Evolutionary conservation across 2,113 vertebrate species (phyloP), one percentile per base, ranked within the genome.

Genomic region (Seriola dumerili): DNA sequence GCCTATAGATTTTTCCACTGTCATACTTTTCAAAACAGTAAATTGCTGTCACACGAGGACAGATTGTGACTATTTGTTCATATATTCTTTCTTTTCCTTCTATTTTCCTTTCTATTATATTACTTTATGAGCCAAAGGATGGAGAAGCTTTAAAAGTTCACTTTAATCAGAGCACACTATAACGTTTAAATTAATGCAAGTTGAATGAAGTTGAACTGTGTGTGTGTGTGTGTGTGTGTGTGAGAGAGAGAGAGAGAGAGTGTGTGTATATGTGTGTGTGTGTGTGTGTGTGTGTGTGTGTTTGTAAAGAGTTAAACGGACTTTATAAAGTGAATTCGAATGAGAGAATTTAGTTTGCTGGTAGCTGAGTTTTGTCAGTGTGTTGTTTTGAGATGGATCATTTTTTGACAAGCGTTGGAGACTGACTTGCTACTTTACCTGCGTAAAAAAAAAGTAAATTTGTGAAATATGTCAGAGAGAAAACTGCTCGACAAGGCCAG

Each of bases 61-160:
- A 52, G 12, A 46, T n/a, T 46, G 38, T 3, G 44, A 44, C 4
- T 0, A 46, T 32, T 50, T 59, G 23, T 61, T 55, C 32, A 66
- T 16, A 10, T 21, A 4, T 25, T 46, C 50, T n/a, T 77, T 58
- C 3, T 61, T 54, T 78, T 23, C 38, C 44, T 29, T 32, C n/a
- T 52, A 48, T 80, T 36, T 62, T 29, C 64, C 25, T 74, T n/a
- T 61, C 42, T 52, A 8, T 25, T 16, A 13, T 9, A 73, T 65
- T 34, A 23, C 8, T 61, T 64, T 36, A 52, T 23, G 59, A 66
- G 64, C 85, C 58, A 80, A 83, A 83, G 62, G 66, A 77, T 46
- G 23, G 44, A 75, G 11, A 58, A 70, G 73, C 63, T 83, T 82
- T 78, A 64, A 84, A 65, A 36, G 21, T 72, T 71, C 25, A 36